Base-by-base conservation (phyloP, 2,888 invertebrate genomes). In the Agriopis aurantiaria region DNA sequence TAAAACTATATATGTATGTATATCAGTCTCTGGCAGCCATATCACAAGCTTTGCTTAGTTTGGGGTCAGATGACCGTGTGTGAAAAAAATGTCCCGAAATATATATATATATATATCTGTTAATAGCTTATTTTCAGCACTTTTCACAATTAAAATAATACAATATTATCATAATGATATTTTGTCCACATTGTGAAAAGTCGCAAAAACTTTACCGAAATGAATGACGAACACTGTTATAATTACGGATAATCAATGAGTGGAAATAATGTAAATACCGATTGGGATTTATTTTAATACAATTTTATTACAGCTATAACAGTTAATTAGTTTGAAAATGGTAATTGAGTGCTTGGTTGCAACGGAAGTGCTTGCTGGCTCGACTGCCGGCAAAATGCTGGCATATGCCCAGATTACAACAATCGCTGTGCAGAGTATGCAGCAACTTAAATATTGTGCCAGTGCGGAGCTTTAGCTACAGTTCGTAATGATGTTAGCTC, bases 331-430 rank as follows among this genome's bases (percentile, higher is more conserved):
- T 66, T 71, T 55, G 63, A n/a, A 55, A 56, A 63, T 55, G 66
- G 51, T 63, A 70, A 70, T 66, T 43, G 65, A 46, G 65, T 53
- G 53, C 55, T 70, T 52, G 63, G 66, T 63, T 43, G 66, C 14
- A 56, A 17, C 49, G 66, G 59, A 66, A 58, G 45, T 55, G 66
- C 55, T n/a, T 5, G 8, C 56, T 62, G 62, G 52, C 49, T n/a
- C 33, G 60, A 17, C 60, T 63, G 63, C 66, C 14, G 53, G 70
- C 70, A 55, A 56, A 66, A 71, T 59, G 66, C 59, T 71, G 66
- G 70, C 70, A 64, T 71, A 66, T 59, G 66, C 70, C 70, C 70
- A 71, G 66, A 59, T 63, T 63, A 33, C 17, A 41, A 58, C 69
- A 61, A 61, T 58, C 43, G 55, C 4, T 55, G 48, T 48, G 8